A percentile compares a stretch with the other conserved stretches of the same genome.
phyloP scores from a whole-genome alignment of 1,140 invertebrate genomes.

The Rhynchophorus ferrugineus region DNA sequence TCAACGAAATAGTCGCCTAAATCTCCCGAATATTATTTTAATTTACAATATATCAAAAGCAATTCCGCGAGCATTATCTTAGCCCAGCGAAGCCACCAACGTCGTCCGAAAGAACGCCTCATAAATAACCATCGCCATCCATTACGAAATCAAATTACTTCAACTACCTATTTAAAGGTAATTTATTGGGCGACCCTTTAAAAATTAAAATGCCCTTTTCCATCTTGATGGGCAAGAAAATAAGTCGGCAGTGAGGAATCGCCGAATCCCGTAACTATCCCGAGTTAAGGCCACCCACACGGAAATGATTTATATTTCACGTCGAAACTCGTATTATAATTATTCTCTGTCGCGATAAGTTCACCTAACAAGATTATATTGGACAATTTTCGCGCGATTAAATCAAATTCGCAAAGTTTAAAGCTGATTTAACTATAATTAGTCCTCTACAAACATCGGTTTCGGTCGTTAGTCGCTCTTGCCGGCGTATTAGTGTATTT shows the following conservation, averaged over 20 bases:
- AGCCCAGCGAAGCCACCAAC: too few species aligned
- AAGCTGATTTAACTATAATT: too few species aligned
- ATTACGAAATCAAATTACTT: background rate
- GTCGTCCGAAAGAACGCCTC: too few species aligned
- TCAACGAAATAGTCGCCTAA: too few species aligned
- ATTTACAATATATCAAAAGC: too few species aligned
- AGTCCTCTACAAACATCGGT: too few species aligned
- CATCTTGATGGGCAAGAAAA: background rate
- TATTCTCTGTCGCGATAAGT: conserved; percentile 3
- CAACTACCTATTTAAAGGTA: background rate
- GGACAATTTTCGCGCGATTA: background rate
- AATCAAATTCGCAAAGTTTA: background rate
- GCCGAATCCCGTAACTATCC: conserved; percentile 3
- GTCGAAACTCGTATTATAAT: conserved; percentile 5
- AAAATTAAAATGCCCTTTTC: background rate
- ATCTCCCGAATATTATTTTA: too few species aligned
- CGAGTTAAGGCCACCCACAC: conserved; percentile 2
- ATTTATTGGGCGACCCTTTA: background rate
- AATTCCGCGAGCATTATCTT: too few species aligned
- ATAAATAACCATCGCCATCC: too few species aligned
- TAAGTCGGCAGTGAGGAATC: background rate
- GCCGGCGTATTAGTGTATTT: too few species aligned
- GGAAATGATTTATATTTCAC: conserved; percentile 4
- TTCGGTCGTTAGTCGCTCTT: too few species aligned
- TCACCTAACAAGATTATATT: conserved; percentile 2